Evolutionary conservation across 1,140 invertebrate genomes (phyloP), one percentile per base, ranked within the genome.

Genomic region (Matsumurasca onukii): DNA sequence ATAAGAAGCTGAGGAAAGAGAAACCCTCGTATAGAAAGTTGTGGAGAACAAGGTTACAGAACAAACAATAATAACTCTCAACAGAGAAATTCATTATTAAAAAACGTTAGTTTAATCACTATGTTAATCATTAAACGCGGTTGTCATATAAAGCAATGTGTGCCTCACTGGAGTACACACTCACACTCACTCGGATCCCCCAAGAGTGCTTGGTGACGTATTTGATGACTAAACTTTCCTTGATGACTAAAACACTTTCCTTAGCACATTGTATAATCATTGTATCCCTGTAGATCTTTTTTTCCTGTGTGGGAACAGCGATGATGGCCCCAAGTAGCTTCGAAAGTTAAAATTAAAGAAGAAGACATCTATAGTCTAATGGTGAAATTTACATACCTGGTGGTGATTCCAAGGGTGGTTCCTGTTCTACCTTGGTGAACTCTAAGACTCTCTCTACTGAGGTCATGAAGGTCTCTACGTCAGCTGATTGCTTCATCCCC

Each of bases 381-480:
- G 3, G 57, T n/a, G 45, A 29, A 15, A 22, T 13, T 20, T 27
- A 22, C 29, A 77, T 70, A 83, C 82, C 52, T 77, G 74, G 82
- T 76, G 74, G 22, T 1, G 80, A 78, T 20, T 75, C 74, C 57
- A 83, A 73, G 0, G 78, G 73, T 25, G 75, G 77, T 79, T 91
- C 89, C 39, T 80, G 79, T 0, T 88, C 84, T 1, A 93, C 76
- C 59, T 86, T 80, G 0, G 86, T 88, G 74, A 94, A 94, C 71
- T 94, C 87, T 5, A 91, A 70, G 12, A 93, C 84, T 71, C 91
- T 82, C 78, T 93, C 91, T 0, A 94, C 90, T 31, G 90, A 89
- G 0, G 91, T 93, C 86, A 95, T 91, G 76, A 94, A 86, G 67
- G 89, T 90, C 72, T 88, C 79, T 1, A 87, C 81, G 73, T 88